Evolutionary conservation across 2,113 vertebrate species (phyloP), one percentile per base, ranked within the genome.

Genomic region (Grallaria varia): DNA sequence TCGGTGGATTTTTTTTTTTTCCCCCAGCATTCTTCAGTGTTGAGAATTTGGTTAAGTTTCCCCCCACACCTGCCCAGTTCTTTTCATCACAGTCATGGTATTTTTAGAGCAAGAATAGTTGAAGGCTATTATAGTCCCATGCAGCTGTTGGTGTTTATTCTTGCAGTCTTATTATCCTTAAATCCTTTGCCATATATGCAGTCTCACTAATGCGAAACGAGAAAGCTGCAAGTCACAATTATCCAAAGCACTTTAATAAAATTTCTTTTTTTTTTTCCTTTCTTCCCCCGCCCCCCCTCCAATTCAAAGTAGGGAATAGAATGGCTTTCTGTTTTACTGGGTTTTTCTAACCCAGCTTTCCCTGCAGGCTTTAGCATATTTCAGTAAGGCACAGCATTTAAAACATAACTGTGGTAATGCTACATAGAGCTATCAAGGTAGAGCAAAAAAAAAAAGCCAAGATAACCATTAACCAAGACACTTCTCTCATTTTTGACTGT

Each of bases 251-350:
- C 6, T 73, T 85, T 1, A 56, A 25, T 31, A 55, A 31, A 6
- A 39, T 69, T 60, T 53, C 5, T 10, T 17, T 3, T 49, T 27
- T 16, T 7, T 4, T 14, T 7, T 27, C 6, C 2, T 4, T 1
- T 8, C 22, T 23, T 8, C 0, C 3, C 16, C 10, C 28, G 3
- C 1, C 8, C 22, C 28, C 12, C 0, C 4, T 24, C 10, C 31
- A 39, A 3, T 87, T 66, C 17, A 37, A 28, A 58, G 16, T 42
- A 74, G 39, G 24, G 18, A 78, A 31, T 6, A 16, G 37, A 52
- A 15, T 27, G 44, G 45, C 21, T 66, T 87, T 39, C 6, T 71
- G 0, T 53, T 86, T 93, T 47, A 12, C n/a, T 78, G 37, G 19
- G 10, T 37, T 62, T 52, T 80, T 52, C 31, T 88, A 53, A 5